phyloP scores from a whole-genome alignment of 2,888 invertebrate species.

The Drosophila stalkeri region DNA sequence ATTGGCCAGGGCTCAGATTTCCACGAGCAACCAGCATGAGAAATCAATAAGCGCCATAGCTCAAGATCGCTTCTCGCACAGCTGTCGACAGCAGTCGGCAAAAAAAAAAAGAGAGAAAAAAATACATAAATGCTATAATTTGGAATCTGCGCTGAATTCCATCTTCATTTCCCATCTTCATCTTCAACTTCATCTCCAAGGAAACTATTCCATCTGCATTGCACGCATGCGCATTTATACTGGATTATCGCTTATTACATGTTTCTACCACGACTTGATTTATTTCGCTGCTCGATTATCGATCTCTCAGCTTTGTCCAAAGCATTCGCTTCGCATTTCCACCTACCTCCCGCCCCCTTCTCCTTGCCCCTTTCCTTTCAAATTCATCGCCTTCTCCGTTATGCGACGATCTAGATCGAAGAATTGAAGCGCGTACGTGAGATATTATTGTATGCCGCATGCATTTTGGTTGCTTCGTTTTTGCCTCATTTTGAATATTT shows the following conservation, averaged over 20 bases:
- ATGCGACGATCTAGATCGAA: constrained; percentile 39
- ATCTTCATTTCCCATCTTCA: constrained; percentile 6
- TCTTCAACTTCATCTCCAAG: constrained; percentile 3
- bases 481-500: constrained; percentile 39
- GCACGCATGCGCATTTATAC: constrained; percentile 77
- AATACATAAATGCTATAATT: constrained; percentile 67
- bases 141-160: constrained; percentile 39
- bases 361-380: not conserved
- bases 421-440: constrained; percentile 72
- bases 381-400: constrained; percentile 31
- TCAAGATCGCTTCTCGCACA: constrained; percentile 30
- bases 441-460: constrained; percentile 57
- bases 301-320: constrained; percentile 44
- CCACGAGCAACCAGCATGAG: constrained; percentile 31
- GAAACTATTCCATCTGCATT: constrained; percentile 28
- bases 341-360: not conserved
- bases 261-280: constrained; percentile 64
- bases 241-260: constrained; percentile 80
- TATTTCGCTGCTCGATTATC: constrained; percentile 62
- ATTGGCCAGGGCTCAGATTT: constrained; percentile 30
- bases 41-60: constrained; percentile 72
- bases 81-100: constrained; percentile 28
- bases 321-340: constrained; percentile 1
- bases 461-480: constrained; percentile 30
- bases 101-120: not conserved